Evolutionary conservation across 2,888 invertebrate genomes (phyloP).

Genomic region (Embidobia sp.): DNA sequence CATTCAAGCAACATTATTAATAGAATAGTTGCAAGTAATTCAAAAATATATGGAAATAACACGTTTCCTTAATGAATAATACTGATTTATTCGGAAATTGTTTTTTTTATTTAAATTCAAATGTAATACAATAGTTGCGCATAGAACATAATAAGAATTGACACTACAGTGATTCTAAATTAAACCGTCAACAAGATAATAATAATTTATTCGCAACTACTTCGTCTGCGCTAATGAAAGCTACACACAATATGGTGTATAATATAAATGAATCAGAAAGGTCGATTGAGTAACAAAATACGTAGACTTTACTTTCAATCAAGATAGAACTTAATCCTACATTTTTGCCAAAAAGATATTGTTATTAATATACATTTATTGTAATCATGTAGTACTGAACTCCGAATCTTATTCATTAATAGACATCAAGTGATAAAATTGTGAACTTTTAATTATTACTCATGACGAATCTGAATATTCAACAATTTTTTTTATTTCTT

Average conservation of each 20-base stretch:
- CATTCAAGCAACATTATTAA: too few species aligned
- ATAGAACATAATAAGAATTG: conserved; percentile 51
- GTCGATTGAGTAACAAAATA: conserved; percentile 55
- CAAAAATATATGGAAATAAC: too few species aligned
- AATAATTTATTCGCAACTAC: conserved; percentile 56
- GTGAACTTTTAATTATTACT: too few species aligned
- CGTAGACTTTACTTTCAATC: conserved; percentile 41
- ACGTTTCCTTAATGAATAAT: too few species aligned
- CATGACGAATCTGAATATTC: too few species aligned
- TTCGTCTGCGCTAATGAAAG: conserved; percentile 40
- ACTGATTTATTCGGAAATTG: too few species aligned
- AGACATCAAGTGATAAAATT: too few species aligned
- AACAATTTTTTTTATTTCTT: too few species aligned
- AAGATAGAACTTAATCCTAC: conserved; percentile 19
- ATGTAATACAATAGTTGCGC: conserved; percentile 6
- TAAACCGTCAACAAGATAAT: conserved; percentile 45
- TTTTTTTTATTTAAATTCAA: conserved; percentile 4
- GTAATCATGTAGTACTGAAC: too few species aligned
- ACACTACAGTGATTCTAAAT: conserved; percentile 55
- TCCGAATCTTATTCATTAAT: too few species aligned
- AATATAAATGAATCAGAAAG: conserved; percentile 53
- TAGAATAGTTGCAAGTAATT: too few species aligned
- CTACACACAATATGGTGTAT: conserved; percentile 47
- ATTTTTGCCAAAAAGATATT: conserved; percentile 10
- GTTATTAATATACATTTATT: too few species aligned